Conservation (phyloP, 2,797 vertebrate species). For the Threskiornis aethiopicus region DNA sequence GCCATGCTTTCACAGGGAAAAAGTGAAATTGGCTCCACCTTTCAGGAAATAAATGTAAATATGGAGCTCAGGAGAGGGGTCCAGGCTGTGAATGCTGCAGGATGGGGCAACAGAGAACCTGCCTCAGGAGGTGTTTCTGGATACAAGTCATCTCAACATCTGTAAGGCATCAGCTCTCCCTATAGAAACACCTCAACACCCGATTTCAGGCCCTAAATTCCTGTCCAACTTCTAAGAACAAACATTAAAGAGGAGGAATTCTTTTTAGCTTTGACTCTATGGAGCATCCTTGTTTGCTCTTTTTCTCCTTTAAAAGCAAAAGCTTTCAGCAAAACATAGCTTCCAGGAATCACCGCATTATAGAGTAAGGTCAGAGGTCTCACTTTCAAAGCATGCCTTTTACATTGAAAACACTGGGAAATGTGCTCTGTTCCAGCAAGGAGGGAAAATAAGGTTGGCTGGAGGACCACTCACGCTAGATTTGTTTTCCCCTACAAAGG, state of each 20-base stretch:
- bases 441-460: not conserved
- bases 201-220: not conserved
- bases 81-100: not conserved
- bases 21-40: not conserved
- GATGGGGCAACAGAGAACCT: not conserved
- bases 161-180: not conserved
- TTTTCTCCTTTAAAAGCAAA: not conserved
- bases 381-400: not conserved
- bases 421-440: not conserved
- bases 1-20: not conserved
- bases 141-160: too few relatives aligned
- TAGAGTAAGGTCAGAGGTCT: not conserved
- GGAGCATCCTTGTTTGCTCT: not conserved
- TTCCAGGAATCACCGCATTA: not conserved
- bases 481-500: constrained; percentile 4
- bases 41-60: not conserved
- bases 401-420: not conserved
- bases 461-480: not conserved
- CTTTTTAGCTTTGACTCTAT: not conserved
- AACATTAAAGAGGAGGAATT: not conserved
- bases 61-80: not conserved
- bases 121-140: not conserved
- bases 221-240: not conserved
- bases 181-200: not conserved
- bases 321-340: not conserved